Evolutionary conservation across 1,140 invertebrate genomes (phyloP), one percentile per base, ranked within the genome.

Genomic region (Drosophila albomicans): DNA sequence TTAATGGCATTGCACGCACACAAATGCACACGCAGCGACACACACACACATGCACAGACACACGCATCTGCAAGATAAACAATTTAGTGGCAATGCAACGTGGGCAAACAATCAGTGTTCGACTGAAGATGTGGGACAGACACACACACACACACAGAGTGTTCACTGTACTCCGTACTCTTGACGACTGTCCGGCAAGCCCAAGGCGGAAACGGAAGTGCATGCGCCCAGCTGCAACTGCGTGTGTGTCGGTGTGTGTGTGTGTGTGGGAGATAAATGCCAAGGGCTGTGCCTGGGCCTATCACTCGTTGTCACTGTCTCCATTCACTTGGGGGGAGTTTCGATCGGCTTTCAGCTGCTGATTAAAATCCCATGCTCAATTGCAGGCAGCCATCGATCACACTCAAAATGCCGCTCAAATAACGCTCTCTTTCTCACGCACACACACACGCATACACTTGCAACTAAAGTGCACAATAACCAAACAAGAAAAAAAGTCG

Each of bases 11-110:
- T 84, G 84, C 61, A 84, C 66, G 77, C 85, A 81, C 70, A 74
- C 71, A 73, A 45, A 65, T 20, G 43, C 48, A 66, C 28, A 70
- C 32, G 52, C 16, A 62, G 13, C 62, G 28, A 56, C 72, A 79
- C 61, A 52, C 69, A 82, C 67, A 64, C 56, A 77, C 49, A 79
- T 57, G 58, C n/a, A 71, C 41, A 65, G 15, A 51, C 38, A 58
- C 35, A 70, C 35, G 69, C 56, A 67, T 49, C 74, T 61, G 66
- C 30, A 78, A 70, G 72, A 78, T 78, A 88, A 90, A 88, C 85
- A 89, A 89, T 88, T 88, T 88, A 88, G 85, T 79, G 85, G 81
- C 78, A 66, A 59, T 88, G 85, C 84, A 89, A 69, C 76, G 78
- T 89, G 77, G 52, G 49, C 70, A 81, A 88, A 88, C 84, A 84